Conservation (phyloP, 2,113 vertebrate genomes). For the Nymphicus hollandicus region DNA sequence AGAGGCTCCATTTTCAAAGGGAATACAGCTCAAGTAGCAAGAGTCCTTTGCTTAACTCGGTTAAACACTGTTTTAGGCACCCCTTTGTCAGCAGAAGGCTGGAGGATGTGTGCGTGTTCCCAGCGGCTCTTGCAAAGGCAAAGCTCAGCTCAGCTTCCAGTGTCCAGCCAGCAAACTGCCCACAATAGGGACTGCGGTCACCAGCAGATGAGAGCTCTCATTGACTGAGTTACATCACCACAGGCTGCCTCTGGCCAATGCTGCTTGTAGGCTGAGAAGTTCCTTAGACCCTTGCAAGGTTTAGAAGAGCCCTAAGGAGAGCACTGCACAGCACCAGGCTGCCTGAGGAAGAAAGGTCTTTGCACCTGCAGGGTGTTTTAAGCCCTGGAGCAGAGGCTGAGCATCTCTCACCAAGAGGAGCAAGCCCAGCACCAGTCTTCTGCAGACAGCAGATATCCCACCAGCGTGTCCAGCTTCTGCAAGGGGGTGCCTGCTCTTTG, state of each 20-base stretch:
- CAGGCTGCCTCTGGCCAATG: not conserved
- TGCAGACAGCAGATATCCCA: not conserved
- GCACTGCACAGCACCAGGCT: not conserved
- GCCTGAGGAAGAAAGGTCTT: not conserved
- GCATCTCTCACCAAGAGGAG: not conserved
- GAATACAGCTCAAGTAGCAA: not conserved
- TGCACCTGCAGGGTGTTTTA: not conserved
- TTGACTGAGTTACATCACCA: not conserved
- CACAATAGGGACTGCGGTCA: accelerated
- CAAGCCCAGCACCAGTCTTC: not conserved
- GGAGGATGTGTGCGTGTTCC: not conserved
- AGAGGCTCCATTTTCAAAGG: not conserved
- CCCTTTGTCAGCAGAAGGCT: not conserved
- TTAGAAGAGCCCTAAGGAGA: not conserved
- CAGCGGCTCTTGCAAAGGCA: not conserved
- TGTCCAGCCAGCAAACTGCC: not conserved
- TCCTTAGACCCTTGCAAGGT: not conserved
- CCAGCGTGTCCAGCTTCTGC: accelerated
- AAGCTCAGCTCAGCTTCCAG: not conserved
- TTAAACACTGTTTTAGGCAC: accelerated
- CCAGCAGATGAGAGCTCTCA: not conserved
- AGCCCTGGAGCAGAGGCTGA: not conserved
- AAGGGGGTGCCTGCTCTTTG: not conserved
- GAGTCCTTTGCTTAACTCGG: too few species aligned
- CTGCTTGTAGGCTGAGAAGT: not conserved